phyloP scores from a whole-genome alignment of 1,140 invertebrate genomes.

The Aphaenogaster floridana region DNA sequence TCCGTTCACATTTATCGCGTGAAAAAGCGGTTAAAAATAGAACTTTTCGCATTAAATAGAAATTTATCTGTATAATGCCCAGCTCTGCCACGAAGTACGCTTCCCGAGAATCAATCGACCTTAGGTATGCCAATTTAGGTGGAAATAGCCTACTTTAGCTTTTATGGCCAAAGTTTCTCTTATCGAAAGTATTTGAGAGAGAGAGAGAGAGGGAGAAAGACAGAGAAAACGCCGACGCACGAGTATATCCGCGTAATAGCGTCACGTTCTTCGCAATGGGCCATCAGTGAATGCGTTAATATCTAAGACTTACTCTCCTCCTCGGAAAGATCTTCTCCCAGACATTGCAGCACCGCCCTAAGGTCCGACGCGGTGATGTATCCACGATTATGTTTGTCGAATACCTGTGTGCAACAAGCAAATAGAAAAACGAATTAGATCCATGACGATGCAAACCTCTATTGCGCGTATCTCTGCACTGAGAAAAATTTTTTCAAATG shows the following conservation, averaged over 20 bases:
- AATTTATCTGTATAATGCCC: slow-evolving; percentile 17
- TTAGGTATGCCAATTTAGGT: slow-evolving; percentile 23
- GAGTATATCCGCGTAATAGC: slow-evolving; percentile 6
- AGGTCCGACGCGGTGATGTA: slow-evolving; percentile 95
- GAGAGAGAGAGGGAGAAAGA: not conserved
- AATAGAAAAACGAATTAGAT: slow-evolving; percentile 25
- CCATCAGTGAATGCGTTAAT: slow-evolving; percentile 22
- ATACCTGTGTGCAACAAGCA: slow-evolving; percentile 86
- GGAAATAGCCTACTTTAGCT: slow-evolving; percentile 17
- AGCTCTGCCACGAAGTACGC: not conserved
- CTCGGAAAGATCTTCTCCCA: slow-evolving; percentile 94
- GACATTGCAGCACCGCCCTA: slow-evolving; percentile 93
- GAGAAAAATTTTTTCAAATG: too few relatives aligned
- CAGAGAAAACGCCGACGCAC: not conserved
- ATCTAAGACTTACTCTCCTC: slow-evolving; percentile 91
- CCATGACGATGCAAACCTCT: not conserved
- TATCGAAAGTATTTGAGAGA: slow-evolving; percentile 14
- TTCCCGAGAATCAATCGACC: slow-evolving; percentile 28
- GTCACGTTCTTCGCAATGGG: slow-evolving; percentile 5
- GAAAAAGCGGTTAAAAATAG: slow-evolving; percentile 1
- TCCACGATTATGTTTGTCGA: slow-evolving; percentile 95
- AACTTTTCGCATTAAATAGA: slow-evolving; percentile 13
- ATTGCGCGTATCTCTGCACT: not conserved
- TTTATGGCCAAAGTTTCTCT: slow-evolving; percentile 51
- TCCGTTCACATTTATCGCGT: not conserved